Conservation (phyloP, 1,140 invertebrate genomes). For the Nautilus pompilius region DNA sequence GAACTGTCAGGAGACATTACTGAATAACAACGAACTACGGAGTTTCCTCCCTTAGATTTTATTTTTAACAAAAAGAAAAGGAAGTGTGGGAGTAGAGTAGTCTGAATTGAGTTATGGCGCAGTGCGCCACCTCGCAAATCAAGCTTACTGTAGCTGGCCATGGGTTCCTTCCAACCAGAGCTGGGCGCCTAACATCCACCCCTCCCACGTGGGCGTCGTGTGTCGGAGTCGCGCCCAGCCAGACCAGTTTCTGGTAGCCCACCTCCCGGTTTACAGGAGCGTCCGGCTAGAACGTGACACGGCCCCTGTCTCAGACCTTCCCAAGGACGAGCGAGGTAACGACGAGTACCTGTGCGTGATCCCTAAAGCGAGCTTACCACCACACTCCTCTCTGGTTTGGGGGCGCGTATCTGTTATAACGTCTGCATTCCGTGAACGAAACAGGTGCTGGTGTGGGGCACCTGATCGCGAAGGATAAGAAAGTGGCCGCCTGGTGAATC, state of each 20-base stretch:
- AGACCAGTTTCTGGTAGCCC: conserved; percentile 31
- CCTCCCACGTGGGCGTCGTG: conserved; percentile 14
- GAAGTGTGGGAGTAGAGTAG: conserved; percentile 35
- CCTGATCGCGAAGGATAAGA: no score
- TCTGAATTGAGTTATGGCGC: conserved; percentile 44
- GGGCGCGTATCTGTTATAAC: no score
- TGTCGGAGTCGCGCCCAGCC: conserved; percentile 13
- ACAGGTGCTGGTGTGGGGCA: no score
- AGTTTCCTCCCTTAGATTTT: no score
- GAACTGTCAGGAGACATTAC: no score
- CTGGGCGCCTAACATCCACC: conserved; percentile 20
- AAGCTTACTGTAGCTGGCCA: conserved; percentile 29
- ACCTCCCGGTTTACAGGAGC: no score
- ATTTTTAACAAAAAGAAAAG: conserved; percentile 6
- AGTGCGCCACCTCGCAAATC: conserved; percentile 30
- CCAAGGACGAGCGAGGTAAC: conserved; percentile 20
- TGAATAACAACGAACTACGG: no score
- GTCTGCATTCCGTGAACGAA: no score
- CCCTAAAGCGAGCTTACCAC: conserved; percentile 40
- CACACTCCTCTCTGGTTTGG: no score
- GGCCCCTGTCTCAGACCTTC: conserved; percentile 41
- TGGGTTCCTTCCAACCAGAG: conserved; percentile 23
- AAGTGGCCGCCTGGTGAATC: no score
- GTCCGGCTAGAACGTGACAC: conserved; percentile 24
- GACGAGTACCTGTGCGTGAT: conserved; percentile 22